Evolutionary conservation across 2,888 invertebrate species (phyloP), one percentile per base, ranked within the genome.

Genomic region (Molorchus minor): DNA sequence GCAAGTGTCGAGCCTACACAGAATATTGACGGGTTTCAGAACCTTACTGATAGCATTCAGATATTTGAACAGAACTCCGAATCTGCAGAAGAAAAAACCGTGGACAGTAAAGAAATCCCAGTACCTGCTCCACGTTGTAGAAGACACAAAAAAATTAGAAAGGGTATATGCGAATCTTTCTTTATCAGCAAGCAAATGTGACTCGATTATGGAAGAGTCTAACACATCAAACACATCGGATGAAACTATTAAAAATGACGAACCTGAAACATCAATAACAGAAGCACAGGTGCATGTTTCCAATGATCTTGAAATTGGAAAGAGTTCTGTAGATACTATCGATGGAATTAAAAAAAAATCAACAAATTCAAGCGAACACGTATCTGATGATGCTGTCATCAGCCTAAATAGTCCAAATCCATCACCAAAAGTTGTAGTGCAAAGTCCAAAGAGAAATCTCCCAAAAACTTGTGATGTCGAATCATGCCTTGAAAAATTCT

Each of bases 31-130:
- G 81, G 82, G 58, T 88, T 87, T 76, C 86, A 89, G 76, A 87
- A 88, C 74, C 78, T 88, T 54, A 87, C 86, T 38, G 88, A 88
- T 74, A 87, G 87, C 12, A 87, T 88, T 64, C 88, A 88, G 79
- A 84, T 88, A 20, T 86, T 85, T 61, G 88, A 88, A 76, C 84
- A 84, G 62, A 82, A 77, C 45, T 72, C 76, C 17, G 75, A 80
- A 51, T 73, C 70, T 56, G 58, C 71, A 12, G 72, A 75, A 59
- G 56, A n/a, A n/a, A n/a, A n/a, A n/a, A n/a, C n/a, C n/a, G n/a
- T 16, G 8, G 58, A 55, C 2, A 62, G 59, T 65, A 68, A 72
- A 69, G 47, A 77, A 74, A 44, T 77, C 82, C 84, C 84, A 10
- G 77, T 86, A 44, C 87, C 87, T 16, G 87, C 87, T 0, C 88